A percentile compares a stretch with the other conserved stretches of the same genome.
phyloP scores from a whole-genome alignment of 2,797 vertebrate species.

The Propithecus perrieri region DNA sequence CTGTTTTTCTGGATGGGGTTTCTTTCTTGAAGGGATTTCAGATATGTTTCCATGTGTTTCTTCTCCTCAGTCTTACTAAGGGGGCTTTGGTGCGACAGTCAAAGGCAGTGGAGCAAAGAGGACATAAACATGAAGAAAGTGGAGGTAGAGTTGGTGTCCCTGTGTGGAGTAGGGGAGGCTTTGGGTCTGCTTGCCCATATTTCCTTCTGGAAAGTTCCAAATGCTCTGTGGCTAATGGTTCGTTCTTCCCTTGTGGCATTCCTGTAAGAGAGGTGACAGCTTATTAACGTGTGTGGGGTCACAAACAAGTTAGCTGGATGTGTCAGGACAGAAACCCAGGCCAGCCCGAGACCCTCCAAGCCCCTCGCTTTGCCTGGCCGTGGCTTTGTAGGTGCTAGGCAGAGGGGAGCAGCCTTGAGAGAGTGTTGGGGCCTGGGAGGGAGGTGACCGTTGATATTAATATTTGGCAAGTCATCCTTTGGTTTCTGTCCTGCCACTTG shows the following conservation, averaged over 20 bases:
- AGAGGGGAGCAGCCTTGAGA: background rate
- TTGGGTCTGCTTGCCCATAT: background rate
- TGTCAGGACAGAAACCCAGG: background rate
- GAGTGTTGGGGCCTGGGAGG: background rate
- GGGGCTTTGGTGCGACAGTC: background rate
- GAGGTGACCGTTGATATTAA: background rate
- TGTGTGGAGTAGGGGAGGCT: background rate
- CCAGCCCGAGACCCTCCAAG: background rate
- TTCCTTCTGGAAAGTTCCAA: background rate
- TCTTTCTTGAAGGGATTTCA: background rate
- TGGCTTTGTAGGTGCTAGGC: rapidly evolving
- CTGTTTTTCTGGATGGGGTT: background rate
- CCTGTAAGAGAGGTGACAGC: background rate
- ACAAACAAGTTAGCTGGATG: background rate
- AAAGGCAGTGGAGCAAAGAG: background rate
- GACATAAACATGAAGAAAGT: background rate
- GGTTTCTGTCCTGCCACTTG: background rate
- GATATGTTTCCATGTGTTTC: background rate
- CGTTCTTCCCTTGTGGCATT: background rate
- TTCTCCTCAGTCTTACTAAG: background rate
- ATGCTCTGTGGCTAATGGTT: background rate
- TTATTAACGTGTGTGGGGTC: background rate
- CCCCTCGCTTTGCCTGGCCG: background rate
- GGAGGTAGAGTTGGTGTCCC: background rate
- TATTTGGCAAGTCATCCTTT: background rate